These are phyloP conservation scores for Serrognathus titanus DNA, from an alignment of 2,888 invertebrate species.

Conservation along the genomic window DNA sequence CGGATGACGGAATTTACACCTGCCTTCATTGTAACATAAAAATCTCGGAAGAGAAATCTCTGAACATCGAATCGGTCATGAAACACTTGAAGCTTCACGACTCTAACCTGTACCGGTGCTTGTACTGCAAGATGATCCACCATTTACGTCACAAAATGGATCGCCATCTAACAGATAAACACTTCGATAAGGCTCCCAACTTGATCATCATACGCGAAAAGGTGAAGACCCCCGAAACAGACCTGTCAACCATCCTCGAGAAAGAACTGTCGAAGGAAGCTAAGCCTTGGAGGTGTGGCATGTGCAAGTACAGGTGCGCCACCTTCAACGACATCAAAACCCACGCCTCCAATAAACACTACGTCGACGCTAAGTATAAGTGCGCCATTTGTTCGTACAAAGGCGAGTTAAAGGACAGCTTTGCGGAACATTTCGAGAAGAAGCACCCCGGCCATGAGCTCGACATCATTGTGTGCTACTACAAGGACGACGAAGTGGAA, in stretches of 20 bases:
- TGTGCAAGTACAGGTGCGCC: conserved; percentile 61
- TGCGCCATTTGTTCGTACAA: conserved; percentile 66
- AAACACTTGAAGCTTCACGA: conserved; percentile 77
- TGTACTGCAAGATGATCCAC: conserved; percentile 64
- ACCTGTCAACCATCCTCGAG: conserved; percentile 26
- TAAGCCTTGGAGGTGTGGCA: conserved; percentile 68
- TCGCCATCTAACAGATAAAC: conserved; percentile 62
- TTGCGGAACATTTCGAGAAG: conserved; percentile 59
- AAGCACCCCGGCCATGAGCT: conserved; percentile 49
- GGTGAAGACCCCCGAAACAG: conserved; percentile 37
- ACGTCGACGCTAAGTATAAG: conserved; percentile 65
- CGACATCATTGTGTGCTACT: conserved; percentile 55
- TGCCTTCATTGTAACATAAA: conserved; percentile 71
- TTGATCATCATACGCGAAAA: conserved; percentile 51
- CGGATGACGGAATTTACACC: conserved; percentile 49
- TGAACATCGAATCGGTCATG: conserved; percentile 60
- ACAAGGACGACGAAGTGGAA: conserved; percentile 44
- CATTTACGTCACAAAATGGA: conserved; percentile 62
- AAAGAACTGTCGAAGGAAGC: conserved; percentile 51
- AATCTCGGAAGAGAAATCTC: conserved; percentile 48
- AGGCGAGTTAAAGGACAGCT: conserved; percentile 53
- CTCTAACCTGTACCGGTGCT: conserved; percentile 67
- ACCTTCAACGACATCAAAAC: conserved; percentile 58
- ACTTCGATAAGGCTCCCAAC: conserved; percentile 52
- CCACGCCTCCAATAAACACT: conserved; percentile 60